Conservation (phyloP, 2,888 invertebrate genomes). For the Brachypterus glaber region DNA sequence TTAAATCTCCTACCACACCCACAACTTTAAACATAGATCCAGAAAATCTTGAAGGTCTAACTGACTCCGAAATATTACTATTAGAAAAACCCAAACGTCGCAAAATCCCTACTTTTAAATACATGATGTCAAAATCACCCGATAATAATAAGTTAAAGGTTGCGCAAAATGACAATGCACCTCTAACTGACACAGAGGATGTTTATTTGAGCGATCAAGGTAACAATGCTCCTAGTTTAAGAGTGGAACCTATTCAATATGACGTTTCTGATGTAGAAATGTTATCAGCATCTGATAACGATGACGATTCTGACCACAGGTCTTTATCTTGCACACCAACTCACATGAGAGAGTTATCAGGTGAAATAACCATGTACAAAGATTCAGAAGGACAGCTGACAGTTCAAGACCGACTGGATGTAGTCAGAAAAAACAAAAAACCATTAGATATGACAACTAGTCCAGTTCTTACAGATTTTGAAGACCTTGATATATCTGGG, state of each 20-base stretch:
- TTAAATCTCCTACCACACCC: too few species aligned
- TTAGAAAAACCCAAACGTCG: conserved; percentile 17
- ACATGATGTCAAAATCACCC: conserved; percentile 19
- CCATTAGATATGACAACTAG: conserved; percentile 16
- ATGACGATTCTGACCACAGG: conserved; percentile 23
- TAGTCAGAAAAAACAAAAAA: conserved; percentile 18
- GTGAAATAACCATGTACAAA: conserved; percentile 28
- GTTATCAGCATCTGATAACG: conserved; percentile 36
- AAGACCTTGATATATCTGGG: conserved; percentile 40
- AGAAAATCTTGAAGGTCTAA: conserved; percentile 17
- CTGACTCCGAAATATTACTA: conserved; percentile 27
- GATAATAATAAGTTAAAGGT: conserved; percentile 15
- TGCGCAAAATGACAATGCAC: conserved; percentile 9
- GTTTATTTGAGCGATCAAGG: conserved; percentile 17
- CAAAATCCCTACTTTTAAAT: conserved; percentile 25
- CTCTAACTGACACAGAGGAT: conserved; percentile 14
- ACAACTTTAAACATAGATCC: too few species aligned
- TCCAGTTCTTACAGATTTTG: conserved; percentile 38
- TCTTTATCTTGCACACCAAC: conserved; percentile 27
- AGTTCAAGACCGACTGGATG: conserved; percentile 17
- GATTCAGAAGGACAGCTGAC: conserved; percentile 33
- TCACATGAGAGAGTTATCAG: conserved; percentile 28
- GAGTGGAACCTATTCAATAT: not conserved
- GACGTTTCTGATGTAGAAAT: conserved; percentile 41
- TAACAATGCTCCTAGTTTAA: not conserved